Base-by-base conservation (phyloP, 2,888 invertebrate species). In the Hoplodrina ambigua region DNA sequence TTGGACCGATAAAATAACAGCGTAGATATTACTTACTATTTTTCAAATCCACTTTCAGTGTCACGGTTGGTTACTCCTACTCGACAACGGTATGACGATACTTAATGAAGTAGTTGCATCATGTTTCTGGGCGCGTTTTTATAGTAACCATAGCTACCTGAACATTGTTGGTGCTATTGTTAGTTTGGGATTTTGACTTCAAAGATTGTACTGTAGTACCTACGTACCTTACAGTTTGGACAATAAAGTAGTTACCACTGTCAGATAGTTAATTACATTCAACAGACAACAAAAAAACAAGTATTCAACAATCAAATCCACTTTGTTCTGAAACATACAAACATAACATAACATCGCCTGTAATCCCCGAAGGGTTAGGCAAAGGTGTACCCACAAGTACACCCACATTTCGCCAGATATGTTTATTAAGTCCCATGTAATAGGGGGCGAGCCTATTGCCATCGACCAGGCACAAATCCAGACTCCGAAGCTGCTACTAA, bases 61-160 rank as follows among this genome's bases (percentile, higher is more conserved):
- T 54, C 10, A 6, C n/a, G 41, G 76, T 41, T 61, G 17, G 19
- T 56, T 65, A 58, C 10, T 41, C 41, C 41, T 50, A 30, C 41
- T 49, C 20, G 17, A 53, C 33, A 58, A 49, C 54, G 17, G 11
- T 11, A 80, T 69, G 78, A 73, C 54, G 79, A 62, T 56, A 69
- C 54, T 30, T 50, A 56, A 58, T 49, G 20, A 30, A 66, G 53
- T 59, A 73, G 50, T 84, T 82, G 68, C 82, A 72, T 82, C 84
- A 84, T 73, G 20, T 62, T 77, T 10, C 19, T 52, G 46, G 50
- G 13, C 30, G 46, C 17, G n/a, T n/a, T 60, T 72, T 50, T 53
- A 69, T 76, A 41, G 15, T 58, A 52, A 59, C 25, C 17, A 33
- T 46, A 37, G 52, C 46, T 60, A 73, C 52, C 60, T 61, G 30